Evolutionary conservation across 2,888 invertebrate genomes (phyloP), one percentile per base, ranked within the genome.

Genomic region (Pachliopta kotzebuea): DNA sequence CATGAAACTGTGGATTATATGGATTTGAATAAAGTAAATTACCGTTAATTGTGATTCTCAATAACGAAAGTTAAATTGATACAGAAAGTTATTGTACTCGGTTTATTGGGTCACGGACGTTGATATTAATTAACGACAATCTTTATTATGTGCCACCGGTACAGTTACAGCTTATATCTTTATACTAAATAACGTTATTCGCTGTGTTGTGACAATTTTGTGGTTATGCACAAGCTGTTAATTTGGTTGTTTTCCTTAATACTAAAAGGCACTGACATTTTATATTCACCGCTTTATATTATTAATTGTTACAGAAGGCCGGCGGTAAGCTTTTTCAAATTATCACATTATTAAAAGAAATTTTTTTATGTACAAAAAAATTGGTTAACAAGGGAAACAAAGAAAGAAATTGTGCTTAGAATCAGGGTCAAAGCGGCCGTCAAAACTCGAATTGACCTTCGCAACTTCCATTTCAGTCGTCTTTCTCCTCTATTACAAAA

Each of bases 391-490:
- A 55, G 45, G 23, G 21, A 21, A 56, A 61, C 42, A 59, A 61
- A 53, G 56, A 58, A 63, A 55, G 24, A 56, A 49, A 69, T 71
- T 69, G 69, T 68, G 69, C 72, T 67, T 70, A 70, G 70, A 66
- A 66, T 69, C 62, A 62, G 42, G 62, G 62, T 55, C 56, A 72
- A 74, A 52, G 59, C 23, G 59, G 62, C 55, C 65, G 62, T 66
- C 65, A 74, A 70, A 80, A 79, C 76, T 74, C 70, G 78, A 80
- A 81, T 83, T 84, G 79, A 81, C 84, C 83, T 86, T 85, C 79
- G 80, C 78, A 79, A 80, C 80, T 84, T 83, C 80, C 79, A 79
- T 83, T 82, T 82, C 74, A 78, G 74, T 72, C 75, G 83, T 83
- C 85, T 83, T 81, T 71, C 73, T 75, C 69, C 72, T 72, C 75